A percentile compares a stretch with the other conserved stretches of the same genome.
phyloP scores from a whole-genome alignment of 2,797 vertebrate species.

The Selene dorsalis region DNA sequence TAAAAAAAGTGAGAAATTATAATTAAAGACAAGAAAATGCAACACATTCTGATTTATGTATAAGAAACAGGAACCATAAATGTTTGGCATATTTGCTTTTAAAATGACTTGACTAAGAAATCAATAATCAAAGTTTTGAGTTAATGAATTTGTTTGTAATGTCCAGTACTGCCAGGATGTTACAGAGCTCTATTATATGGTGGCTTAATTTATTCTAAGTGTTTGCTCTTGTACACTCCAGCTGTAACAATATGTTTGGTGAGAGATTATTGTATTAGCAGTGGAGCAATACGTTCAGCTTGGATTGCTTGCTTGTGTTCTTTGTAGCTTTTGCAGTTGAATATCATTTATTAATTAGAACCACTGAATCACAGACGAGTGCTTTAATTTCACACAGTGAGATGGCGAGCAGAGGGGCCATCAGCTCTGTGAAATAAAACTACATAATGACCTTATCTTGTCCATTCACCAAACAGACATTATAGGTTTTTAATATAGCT shows the following conservation, averaged over 20 bases:
- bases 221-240: constrained; percentile 23
- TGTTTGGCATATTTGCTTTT: not conserved
- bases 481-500: constrained; percentile 61
- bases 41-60: too few species aligned
- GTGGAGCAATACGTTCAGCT: constrained; percentile 36
- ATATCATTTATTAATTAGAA: constrained; percentile 62
- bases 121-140: not conserved
- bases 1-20: too few species aligned
- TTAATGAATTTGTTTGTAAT: not conserved
- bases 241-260: constrained; percentile 32
- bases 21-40: not conserved
- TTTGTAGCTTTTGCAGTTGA: constrained; percentile 47
- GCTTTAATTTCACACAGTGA: constrained; percentile 27
- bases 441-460: constrained; percentile 50
- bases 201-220: not conserved
- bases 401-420: constrained; percentile 15
- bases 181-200: not conserved
- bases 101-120: not conserved
- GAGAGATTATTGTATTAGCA: constrained; percentile 40
- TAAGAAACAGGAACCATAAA: not conserved
- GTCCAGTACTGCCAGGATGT: not conserved
- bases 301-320: constrained; percentile 45
- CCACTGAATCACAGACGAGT: constrained; percentile 28
- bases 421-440: constrained; percentile 27
- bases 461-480: constrained; percentile 40